phyloP scores from a whole-genome alignment of 2,888 invertebrate species.

The Drosophila koepferae region DNA sequence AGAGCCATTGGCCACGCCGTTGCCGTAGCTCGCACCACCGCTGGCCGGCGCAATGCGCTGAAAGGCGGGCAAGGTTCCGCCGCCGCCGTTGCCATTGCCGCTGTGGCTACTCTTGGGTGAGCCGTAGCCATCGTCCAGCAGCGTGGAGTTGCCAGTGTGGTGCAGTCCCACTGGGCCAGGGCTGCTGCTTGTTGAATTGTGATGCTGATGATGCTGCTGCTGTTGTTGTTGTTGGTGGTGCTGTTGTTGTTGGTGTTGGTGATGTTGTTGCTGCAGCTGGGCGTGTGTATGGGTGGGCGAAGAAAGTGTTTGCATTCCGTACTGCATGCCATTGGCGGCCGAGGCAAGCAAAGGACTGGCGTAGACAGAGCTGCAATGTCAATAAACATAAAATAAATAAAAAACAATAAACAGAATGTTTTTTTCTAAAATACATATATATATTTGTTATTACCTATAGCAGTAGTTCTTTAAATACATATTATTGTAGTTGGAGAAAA shows the following conservation, averaged over 20 bases:
- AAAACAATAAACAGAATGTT: not conserved
- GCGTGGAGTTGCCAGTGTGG: slow-evolving; percentile 59
- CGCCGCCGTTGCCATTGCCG: slow-evolving; percentile 72
- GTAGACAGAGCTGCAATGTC: slow-evolving; percentile 82
- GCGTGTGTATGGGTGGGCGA: slow-evolving; percentile 65
- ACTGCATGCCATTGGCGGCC: slow-evolving; percentile 82
- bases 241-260: slow-evolving; percentile 60
- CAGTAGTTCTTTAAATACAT: slow-evolving; percentile 83
- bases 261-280: slow-evolving; percentile 63
- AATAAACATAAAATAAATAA: not conserved
- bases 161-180: slow-evolving; percentile 63
- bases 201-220: slow-evolving; percentile 67
- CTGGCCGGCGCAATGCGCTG: slow-evolving; percentile 78
- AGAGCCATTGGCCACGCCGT: slow-evolving; percentile 67
- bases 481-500: slow-evolving; percentile 82
- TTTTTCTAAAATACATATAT: not conserved
- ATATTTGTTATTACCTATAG: slow-evolving; percentile 73
- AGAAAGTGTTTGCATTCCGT: slow-evolving; percentile 70
- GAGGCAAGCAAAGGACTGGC: slow-evolving; percentile 82
- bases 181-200: slow-evolving; percentile 66
- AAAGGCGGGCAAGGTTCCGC: slow-evolving; percentile 83
- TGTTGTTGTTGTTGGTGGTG: slow-evolving; percentile 59
- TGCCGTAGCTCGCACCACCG: slow-evolving; percentile 58
- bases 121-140: slow-evolving; percentile 82
- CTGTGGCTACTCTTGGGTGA: slow-evolving; percentile 82